These are phyloP conservation scores for Idaea biselata DNA, from an alignment of 2,888 invertebrate species.

Conservation along the genomic window DNA sequence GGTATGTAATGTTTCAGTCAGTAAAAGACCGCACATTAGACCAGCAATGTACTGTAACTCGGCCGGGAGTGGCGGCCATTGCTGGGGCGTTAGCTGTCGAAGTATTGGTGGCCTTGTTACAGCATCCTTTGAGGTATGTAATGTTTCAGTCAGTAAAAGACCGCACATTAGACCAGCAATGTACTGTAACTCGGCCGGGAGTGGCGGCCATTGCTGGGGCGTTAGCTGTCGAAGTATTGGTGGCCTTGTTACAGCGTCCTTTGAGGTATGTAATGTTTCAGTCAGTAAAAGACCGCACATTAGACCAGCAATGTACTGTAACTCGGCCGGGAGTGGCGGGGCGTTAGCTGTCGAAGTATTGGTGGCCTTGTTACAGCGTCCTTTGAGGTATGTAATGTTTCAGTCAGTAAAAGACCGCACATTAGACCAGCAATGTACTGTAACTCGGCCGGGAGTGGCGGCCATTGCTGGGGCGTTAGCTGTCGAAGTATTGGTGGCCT, in stretches of 20 bases:
- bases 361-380: slow-evolving; percentile 92
- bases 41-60: slow-evolving; percentile 92
- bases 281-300: slow-evolving; percentile 92
- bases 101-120: slow-evolving; percentile 90
- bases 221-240: slow-evolving; percentile 93
- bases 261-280: slow-evolving; percentile 83
- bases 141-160: slow-evolving; percentile 93
- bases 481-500: slow-evolving; percentile 92
- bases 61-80: slow-evolving; percentile 93
- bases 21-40: slow-evolving; percentile 94
- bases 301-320: slow-evolving; percentile 96
- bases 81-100: slow-evolving; percentile 87
- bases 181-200: slow-evolving; percentile 91
- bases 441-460: slow-evolving; percentile 94
- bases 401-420: slow-evolving; percentile 94
- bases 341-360: slow-evolving; percentile 92
- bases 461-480: slow-evolving; percentile 83
- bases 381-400: slow-evolving; percentile 83
- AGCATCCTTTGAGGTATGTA: slow-evolving; percentile 88
- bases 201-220: slow-evolving; percentile 83
- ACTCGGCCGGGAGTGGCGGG: slow-evolving; percentile 93
- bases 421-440: slow-evolving; percentile 95
- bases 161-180: slow-evolving; percentile 98
- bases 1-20: slow-evolving; percentile 85
- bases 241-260: slow-evolving; percentile 92